These are phyloP conservation scores for Carassius gibelio DNA, from an alignment of 2,113 vertebrate genomes.

Conservation along the genomic window DNA sequence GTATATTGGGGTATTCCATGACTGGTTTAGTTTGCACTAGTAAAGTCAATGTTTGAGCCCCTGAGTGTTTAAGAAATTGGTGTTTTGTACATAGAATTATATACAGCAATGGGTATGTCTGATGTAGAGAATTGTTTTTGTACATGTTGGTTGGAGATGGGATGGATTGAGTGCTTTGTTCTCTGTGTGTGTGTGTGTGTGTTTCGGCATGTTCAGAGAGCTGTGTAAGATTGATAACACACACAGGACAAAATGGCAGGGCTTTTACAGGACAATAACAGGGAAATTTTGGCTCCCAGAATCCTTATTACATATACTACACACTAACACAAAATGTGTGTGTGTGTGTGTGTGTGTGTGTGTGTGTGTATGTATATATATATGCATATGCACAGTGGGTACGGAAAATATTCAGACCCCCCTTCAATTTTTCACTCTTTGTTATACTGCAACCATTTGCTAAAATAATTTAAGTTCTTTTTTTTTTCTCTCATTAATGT, in stretches of 20 bases:
- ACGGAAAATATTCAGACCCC: too few relatives aligned
- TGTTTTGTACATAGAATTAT: background rate
- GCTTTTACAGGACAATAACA: conserved; percentile 14
- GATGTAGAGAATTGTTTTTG: background rate
- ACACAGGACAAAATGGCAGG: conserved; percentile 41
- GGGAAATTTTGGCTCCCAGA: background rate
- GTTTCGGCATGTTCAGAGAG: background rate
- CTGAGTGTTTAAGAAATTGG: background rate
- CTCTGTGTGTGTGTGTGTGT: conserved; percentile 40
- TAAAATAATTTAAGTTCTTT: too few relatives aligned
- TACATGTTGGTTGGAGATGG: background rate
- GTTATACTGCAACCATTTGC: too few relatives aligned
- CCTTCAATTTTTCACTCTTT: too few relatives aligned
- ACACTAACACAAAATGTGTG: background rate
- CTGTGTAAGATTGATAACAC: conserved; percentile 47
- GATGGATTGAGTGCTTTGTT: conserved; percentile 1
- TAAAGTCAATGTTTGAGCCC: background rate
- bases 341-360: too few relatives aligned
- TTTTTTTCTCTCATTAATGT: too few relatives aligned
- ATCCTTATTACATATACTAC: background rate
- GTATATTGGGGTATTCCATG: background rate
- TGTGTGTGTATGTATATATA: too few relatives aligned
- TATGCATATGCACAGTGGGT: too few relatives aligned
- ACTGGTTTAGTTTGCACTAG: background rate
- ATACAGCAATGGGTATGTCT: background rate